These are phyloP conservation scores for Ornithorhynchus anatinus DNA, from an alignment of 2,113 vertebrate species.

Conservation along the genomic window DNA sequence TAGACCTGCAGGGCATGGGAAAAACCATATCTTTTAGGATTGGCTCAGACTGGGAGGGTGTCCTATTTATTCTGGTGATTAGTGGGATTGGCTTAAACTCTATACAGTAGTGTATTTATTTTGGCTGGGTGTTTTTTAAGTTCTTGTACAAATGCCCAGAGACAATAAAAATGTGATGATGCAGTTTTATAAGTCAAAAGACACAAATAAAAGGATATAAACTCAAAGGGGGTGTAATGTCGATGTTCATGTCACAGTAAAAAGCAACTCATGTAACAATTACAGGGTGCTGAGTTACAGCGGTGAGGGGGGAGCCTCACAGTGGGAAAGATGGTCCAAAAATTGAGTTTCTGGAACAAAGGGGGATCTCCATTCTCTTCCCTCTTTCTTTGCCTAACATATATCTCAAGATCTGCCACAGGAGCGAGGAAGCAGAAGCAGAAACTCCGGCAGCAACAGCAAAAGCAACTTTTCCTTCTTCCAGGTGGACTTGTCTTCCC, in stretches of 20 bases:
- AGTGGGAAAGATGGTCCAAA: too few relatives aligned
- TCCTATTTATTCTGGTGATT: not conserved
- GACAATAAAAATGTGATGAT: not conserved
- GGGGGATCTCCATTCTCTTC: too few relatives aligned
- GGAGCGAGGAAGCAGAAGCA: too few relatives aligned
- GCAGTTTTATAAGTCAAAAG: not conserved
- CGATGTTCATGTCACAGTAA: not conserved
- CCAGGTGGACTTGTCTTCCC: too few relatives aligned
- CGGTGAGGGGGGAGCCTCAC: too few relatives aligned
- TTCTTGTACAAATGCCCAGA: not conserved
- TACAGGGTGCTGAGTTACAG: not conserved
- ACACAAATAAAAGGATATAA: too few relatives aligned
- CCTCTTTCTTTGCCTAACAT: too few relatives aligned
- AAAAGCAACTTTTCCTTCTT: too few relatives aligned
- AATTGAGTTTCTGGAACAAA: too few relatives aligned
- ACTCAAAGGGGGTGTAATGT: not conserved
- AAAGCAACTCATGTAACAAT: not conserved
- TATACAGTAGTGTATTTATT: not conserved
- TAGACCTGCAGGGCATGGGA: not conserved
- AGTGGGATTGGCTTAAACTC: not conserved
- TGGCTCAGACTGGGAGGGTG: not conserved
- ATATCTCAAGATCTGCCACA: too few relatives aligned
- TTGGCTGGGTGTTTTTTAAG: not conserved
- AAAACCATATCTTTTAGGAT: not conserved
- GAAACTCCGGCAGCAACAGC: too few relatives aligned